phyloP scores from a whole-genome alignment of 2,797 vertebrate genomes.

The Anguilla pacifica region DNA sequence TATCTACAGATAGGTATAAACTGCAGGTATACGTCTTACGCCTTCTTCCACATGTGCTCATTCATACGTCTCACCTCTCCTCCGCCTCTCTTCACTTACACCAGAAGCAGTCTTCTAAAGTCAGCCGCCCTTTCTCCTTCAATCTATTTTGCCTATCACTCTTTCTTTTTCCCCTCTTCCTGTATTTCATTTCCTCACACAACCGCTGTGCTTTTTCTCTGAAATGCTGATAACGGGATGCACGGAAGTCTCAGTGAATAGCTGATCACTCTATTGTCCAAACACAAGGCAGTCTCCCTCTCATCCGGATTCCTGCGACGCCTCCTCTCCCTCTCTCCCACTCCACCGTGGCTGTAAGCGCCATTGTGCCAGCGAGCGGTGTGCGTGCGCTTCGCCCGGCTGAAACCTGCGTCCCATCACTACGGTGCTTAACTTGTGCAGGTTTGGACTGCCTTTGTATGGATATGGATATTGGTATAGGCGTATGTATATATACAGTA shows the following conservation, averaged over 20 bases:
- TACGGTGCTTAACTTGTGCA: too few relatives aligned
- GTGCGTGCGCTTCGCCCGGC: background rate
- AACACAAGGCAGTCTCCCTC: conserved; percentile 5
- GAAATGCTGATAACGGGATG: background rate
- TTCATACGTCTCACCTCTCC: background rate
- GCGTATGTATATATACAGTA: too few relatives aligned
- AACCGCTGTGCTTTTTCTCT: background rate
- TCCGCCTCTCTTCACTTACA: background rate
- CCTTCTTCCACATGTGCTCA: conserved; percentile 29
- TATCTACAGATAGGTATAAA: conserved; percentile 48
- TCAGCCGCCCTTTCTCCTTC: conserved; percentile 11
- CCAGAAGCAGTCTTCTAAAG: background rate
- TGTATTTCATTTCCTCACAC: background rate
- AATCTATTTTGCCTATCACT: conserved; percentile 34
- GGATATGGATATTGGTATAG: too few relatives aligned
- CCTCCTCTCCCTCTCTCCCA: conserved; percentile 50
- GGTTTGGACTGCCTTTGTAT: too few relatives aligned
- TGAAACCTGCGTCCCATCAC: background rate
- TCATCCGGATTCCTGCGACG: conserved; percentile 49
- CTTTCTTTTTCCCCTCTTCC: conserved; percentile 41
- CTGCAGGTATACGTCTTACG: conserved; percentile 16
- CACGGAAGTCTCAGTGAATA: background rate
- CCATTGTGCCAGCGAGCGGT: background rate
- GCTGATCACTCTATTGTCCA: background rate
- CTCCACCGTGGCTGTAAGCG: conserved; percentile 47